Percentiles rank a stretch among this genome's conserved stretches.
phyloP scores from a whole-genome alignment of 2,888 invertebrate genomes.

The Lumbricus terrestris region DNA sequence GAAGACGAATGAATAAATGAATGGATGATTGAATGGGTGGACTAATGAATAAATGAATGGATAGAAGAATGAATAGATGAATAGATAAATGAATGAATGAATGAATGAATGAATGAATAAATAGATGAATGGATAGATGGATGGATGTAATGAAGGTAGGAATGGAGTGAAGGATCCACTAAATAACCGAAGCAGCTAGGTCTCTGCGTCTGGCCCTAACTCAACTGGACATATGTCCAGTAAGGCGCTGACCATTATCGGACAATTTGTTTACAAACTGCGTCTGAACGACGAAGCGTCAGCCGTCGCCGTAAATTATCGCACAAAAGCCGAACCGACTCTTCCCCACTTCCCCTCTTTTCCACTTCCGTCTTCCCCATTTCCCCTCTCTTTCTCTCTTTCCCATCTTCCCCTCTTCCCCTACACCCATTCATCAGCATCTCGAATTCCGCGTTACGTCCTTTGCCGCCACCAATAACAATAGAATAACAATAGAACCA shows the following conservation, averaged over 20 bases:
- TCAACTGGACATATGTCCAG: neutral
- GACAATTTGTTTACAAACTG: neutral
- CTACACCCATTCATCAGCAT: neutral
- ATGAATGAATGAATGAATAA: too few relatives aligned
- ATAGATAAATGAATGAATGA: too few relatives aligned
- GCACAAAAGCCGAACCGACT: neutral
- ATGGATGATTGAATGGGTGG: too few relatives aligned
- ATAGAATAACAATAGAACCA: neutral
- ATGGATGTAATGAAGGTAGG: too few relatives aligned
- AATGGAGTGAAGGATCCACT: neutral
- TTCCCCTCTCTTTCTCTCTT: neutral
- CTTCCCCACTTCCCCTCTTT: neutral
- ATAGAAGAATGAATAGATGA: too few relatives aligned
- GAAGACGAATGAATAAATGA: too few relatives aligned
- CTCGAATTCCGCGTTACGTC: slow-evolving; percentile 3
- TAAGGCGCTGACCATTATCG: neutral
- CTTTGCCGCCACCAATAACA: neutral
- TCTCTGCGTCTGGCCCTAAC: neutral
- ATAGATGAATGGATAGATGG: too few relatives aligned
- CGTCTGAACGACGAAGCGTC: neutral
- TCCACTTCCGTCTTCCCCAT: neutral
- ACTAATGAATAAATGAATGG: too few relatives aligned
- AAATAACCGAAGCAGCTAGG: neutral
- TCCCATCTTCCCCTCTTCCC: neutral
- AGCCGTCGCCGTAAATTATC: neutral